phyloP scores from a whole-genome alignment of 2,113 vertebrate species.

The Chaenogobius annularis region DNA sequence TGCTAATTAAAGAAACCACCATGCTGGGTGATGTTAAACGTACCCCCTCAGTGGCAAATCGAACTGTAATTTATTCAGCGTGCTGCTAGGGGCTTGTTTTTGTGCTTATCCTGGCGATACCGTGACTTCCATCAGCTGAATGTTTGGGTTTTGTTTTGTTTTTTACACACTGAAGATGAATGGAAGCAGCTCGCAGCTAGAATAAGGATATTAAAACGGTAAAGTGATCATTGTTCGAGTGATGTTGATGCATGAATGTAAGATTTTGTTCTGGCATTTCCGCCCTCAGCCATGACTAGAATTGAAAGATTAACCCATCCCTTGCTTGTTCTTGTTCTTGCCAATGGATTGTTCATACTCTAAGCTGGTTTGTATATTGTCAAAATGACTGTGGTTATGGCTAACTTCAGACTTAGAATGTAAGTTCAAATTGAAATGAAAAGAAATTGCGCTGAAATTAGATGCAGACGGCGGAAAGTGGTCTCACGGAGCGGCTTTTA shows the following conservation, averaged over 20 bases:
- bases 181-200: background rate
- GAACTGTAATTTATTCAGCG: background rate
- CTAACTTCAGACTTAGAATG: no score
- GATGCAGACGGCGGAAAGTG: no score
- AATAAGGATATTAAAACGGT: no score
- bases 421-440: no score
- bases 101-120: background rate
- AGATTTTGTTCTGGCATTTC: background rate
- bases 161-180: background rate
- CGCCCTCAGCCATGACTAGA: background rate
- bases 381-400: no score
- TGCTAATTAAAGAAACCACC: conserved; percentile 1
- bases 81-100: background rate
- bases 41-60: background rate
- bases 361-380: no score
- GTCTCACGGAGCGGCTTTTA: no score
- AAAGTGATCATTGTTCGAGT: background rate
- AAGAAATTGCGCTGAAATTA: no score
- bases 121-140: background rate
- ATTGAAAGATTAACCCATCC: background rate
- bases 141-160: background rate
- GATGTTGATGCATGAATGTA: background rate
- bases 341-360: no score
- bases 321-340: background rate
- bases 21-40: background rate